Evolutionary conservation across 2,113 vertebrate species (phyloP).

Genomic region (Heterocephalus glaber): DNA sequence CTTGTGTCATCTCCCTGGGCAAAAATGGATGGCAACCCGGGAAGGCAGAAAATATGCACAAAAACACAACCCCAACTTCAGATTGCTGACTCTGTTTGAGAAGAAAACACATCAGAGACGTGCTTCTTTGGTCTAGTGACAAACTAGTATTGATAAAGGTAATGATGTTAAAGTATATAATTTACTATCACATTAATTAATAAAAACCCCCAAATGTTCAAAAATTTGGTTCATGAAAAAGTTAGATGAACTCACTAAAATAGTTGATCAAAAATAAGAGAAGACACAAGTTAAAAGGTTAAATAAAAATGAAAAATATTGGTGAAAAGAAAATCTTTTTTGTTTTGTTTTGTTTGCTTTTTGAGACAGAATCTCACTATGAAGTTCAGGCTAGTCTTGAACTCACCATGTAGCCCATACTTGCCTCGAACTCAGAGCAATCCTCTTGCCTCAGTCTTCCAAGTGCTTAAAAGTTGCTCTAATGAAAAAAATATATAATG

Average conservation of each 20-base stretch:
- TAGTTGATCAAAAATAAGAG: background rate
- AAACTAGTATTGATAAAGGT: background rate
- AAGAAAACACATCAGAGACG: background rate
- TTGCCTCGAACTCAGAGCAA: no score
- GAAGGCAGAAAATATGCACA: background rate
- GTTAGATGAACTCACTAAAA: background rate
- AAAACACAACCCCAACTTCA: background rate
- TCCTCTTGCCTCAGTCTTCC: no score
- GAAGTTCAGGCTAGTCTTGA: no score
- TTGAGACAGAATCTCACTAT: no score
- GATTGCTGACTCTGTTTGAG: background rate
- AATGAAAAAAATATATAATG: background rate
- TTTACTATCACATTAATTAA: background rate
- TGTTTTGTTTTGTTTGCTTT: no score
- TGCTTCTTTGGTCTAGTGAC: background rate
- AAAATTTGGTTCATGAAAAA: background rate
- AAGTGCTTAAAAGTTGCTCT: background rate
- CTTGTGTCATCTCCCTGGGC: background rate
- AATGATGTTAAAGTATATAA: background rate
- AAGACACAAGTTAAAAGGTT: background rate
- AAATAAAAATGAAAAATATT: background rate
- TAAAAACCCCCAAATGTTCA: background rate
- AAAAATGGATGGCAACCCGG: background rate
- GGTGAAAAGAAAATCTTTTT: background rate
- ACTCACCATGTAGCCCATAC: no score